phyloP scores from a whole-genome alignment of 2,888 invertebrate genomes.

The Ceriagrion tenellum region DNA sequence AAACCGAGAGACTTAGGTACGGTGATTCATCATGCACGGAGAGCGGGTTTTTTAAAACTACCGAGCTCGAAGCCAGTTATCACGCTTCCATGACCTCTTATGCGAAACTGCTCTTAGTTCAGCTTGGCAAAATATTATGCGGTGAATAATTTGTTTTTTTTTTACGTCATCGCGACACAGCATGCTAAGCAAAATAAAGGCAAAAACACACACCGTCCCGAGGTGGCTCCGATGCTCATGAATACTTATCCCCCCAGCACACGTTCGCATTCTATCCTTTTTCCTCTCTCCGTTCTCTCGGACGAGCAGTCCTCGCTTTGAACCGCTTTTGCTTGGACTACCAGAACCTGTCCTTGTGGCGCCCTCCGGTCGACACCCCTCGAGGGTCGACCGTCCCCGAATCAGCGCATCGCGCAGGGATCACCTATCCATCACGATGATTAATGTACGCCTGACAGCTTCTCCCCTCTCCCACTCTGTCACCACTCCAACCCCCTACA shows the following conservation, averaged over 20 bases:
- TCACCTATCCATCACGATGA: conserved; percentile 33
- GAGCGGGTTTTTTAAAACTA: too few species aligned
- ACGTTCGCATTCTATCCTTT: neutral
- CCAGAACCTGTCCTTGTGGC: neutral
- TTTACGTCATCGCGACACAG: neutral
- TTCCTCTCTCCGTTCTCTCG: neutral
- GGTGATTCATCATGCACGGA: neutral
- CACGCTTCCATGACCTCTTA: neutral
- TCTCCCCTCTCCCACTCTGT: neutral
- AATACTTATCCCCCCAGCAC: neutral
- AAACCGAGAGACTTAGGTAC: neutral
- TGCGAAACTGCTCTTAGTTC: neutral
- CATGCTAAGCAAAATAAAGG: neutral
- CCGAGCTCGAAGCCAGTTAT: neutral
- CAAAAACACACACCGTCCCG: neutral
- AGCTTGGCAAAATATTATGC: neutral
- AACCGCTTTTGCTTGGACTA: neutral
- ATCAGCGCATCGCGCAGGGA: neutral
- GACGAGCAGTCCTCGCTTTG: neutral
- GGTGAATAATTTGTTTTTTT: neutral
- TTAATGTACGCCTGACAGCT: conserved; percentile 21
- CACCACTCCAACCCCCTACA: neutral
- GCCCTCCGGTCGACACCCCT: neutral
- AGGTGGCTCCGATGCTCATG: neutral
- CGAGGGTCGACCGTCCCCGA: neutral